Evolutionary conservation across 2,888 invertebrate species (phyloP).

Genomic region (Conops quadrifasciatus): DNA sequence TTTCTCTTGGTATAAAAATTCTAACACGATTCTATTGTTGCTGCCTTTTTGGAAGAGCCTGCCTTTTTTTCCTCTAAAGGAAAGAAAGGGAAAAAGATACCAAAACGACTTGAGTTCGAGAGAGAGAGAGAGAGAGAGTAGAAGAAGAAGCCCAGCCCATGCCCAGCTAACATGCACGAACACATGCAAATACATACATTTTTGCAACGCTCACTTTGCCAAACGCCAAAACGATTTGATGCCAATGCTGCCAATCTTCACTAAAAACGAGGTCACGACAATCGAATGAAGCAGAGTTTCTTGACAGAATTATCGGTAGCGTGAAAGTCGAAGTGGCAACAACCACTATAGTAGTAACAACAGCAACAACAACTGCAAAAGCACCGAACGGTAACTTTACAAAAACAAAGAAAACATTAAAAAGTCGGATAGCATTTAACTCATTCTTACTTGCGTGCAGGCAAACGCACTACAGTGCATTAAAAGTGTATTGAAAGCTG

Average conservation of each 20-base stretch:
- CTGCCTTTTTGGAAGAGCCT: too few relatives aligned
- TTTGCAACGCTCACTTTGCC: conserved; percentile 19
- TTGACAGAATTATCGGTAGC: conserved; percentile 11
- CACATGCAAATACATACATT: conserved; percentile 3
- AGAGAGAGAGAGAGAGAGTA: background rate
- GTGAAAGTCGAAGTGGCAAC: conserved; percentile 1
- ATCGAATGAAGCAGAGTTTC: conserved; percentile 2
- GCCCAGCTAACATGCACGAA: conserved; percentile 1
- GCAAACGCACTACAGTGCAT: too few relatives aligned
- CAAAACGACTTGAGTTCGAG: too few relatives aligned
- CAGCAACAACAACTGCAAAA: background rate
- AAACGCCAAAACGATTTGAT: conserved; percentile 11
- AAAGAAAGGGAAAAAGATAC: too few relatives aligned
- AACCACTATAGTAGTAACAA: background rate
- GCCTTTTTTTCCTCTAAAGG: too few relatives aligned
- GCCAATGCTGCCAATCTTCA: conserved; percentile 22
- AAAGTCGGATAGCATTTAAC: background rate
- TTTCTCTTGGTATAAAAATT: too few relatives aligned
- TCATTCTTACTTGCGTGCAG: too few relatives aligned
- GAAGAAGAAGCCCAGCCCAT: background rate
- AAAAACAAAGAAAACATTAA: background rate
- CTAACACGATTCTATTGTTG: too few relatives aligned
- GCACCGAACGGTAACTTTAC: background rate
- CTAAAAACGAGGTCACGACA: conserved; percentile 23
- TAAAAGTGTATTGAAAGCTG: too few relatives aligned